A percentile compares a stretch with the other conserved stretches of the same genome.
Conservation (phyloP, 2,113 vertebrate species). For the Caretta caretta region DNA sequence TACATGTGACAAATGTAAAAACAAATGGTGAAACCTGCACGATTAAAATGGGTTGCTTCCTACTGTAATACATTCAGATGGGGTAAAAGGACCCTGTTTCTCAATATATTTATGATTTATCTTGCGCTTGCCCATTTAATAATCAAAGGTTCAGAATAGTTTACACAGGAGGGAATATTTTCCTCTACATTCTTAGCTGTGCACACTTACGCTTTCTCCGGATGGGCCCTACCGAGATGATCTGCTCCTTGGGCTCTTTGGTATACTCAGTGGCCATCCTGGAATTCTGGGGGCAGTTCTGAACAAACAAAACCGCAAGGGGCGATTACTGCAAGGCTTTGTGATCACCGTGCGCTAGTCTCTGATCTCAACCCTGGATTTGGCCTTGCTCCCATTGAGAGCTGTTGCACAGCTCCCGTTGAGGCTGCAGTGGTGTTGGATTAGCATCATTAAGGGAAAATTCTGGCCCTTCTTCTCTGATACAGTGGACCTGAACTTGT, state of each 20-base stretch:
- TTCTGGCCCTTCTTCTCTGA: background rate
- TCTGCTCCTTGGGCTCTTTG: slow-evolving; percentile 89
- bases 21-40: background rate
- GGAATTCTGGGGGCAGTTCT: slow-evolving; percentile 95
- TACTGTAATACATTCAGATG: background rate
- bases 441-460: background rate
- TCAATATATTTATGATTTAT: background rate
- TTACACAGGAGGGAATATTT: background rate
- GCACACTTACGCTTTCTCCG: slow-evolving; percentile 88
- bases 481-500: background rate
- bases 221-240: slow-evolving; percentile 94
- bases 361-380: background rate
- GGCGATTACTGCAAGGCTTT: background rate
- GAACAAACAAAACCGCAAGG: background rate
- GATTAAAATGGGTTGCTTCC: background rate
- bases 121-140: background rate
- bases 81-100: background rate
- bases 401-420: background rate
- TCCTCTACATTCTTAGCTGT: background rate
- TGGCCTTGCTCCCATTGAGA: background rate
- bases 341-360: background rate
- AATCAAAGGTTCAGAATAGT: background rate
- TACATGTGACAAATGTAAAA: background rate
- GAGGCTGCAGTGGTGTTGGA: background rate
- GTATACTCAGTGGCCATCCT: slow-evolving; percentile 84